phyloP scores from a whole-genome alignment of 2,113 vertebrate species.

The Nycticryphes semicollaris region DNA sequence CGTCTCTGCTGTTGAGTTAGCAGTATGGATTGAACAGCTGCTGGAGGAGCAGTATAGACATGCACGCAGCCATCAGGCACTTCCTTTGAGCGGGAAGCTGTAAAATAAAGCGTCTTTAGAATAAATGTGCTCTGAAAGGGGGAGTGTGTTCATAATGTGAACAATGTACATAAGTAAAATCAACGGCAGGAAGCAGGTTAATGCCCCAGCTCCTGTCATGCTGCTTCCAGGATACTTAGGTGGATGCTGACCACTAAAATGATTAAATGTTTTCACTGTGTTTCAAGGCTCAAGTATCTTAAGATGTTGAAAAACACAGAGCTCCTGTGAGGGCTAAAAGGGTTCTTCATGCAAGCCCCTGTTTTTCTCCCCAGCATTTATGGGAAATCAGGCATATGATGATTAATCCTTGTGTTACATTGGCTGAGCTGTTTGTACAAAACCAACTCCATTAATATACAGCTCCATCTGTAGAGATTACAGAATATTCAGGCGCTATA shows the following conservation, averaged over 20 bases:
- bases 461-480: conserved; percentile 43
- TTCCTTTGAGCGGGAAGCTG: background rate
- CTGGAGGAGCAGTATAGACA: background rate
- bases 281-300: background rate
- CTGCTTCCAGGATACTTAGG: background rate
- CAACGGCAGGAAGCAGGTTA: background rate
- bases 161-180: background rate
- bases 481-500: conserved; percentile 13
- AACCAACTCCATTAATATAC: conserved; percentile 45
- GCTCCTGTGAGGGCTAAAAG: background rate
- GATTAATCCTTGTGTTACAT: conserved; percentile 32
- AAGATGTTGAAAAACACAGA: background rate
- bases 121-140: background rate
- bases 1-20: background rate
- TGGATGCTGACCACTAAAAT: background rate
- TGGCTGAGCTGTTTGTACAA: conserved; percentile 54
- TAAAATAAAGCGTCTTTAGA: background rate
- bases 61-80: background rate
- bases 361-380: background rate
- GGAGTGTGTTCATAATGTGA: background rate
- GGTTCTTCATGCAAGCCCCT: background rate
- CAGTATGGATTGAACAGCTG: background rate
- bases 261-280: background rate
- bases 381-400: conserved; percentile 21
- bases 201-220: background rate